Evolutionary conservation across 2,888 invertebrate species (phyloP).

Genomic region (Keiferia lycopersicella): DNA sequence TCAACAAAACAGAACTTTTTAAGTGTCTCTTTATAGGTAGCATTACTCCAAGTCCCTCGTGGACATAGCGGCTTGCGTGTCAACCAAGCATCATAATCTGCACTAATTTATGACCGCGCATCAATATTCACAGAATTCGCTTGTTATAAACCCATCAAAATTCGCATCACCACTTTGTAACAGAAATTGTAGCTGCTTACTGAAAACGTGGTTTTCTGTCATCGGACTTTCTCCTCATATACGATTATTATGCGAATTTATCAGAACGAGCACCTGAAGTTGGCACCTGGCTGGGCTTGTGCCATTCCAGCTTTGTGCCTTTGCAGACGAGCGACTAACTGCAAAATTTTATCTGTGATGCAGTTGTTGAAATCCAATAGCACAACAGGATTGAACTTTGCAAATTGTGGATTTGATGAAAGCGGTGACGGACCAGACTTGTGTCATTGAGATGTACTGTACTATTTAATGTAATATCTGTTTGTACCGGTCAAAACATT

Average conservation of each 20-base stretch:
- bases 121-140: not conserved
- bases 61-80: not conserved
- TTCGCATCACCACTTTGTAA: slow-evolving; percentile 16
- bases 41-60: no score
- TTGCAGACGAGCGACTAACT: not conserved
- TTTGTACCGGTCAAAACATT: no score
- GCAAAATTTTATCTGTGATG: no score
- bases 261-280: slow-evolving; percentile 27
- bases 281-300: slow-evolving; percentile 57
- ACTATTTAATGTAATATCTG: no score
- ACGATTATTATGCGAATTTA: slow-evolving; percentile 11
- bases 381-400: no score
- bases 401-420: no score
- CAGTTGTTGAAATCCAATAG: no score
- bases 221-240: slow-evolving; percentile 20
- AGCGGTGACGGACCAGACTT: no score
- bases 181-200: slow-evolving; percentile 8
- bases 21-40: no score
- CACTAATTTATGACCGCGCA: not conserved
- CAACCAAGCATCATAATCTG: slow-evolving; percentile 3
- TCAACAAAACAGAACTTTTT: no score
- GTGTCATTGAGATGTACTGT: no score
- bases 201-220: slow-evolving; percentile 14
- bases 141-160: slow-evolving; percentile 27
- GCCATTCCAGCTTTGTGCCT: slow-evolving; percentile 30